These are phyloP conservation scores for Melanerpes aurifrons DNA, from an alignment of 2,113 vertebrate genomes.

Conservation along the genomic window DNA sequence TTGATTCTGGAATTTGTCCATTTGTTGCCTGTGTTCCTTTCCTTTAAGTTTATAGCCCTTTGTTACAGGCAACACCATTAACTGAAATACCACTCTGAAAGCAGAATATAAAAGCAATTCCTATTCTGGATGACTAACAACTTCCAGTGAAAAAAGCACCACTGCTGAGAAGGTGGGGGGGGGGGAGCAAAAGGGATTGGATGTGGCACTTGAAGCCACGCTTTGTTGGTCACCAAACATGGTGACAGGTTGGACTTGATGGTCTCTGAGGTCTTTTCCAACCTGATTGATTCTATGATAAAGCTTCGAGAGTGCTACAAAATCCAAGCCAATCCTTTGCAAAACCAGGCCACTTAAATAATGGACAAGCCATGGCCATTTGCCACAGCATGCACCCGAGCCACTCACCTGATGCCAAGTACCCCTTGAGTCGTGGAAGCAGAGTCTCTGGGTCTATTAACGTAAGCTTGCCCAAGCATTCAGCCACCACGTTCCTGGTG, in stretches of 20 bases:
- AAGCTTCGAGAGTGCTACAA: neutral
- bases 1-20: neutral
- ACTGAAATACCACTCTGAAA: neutral
- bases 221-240: too few species aligned
- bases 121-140: neutral
- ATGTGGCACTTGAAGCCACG: too few species aligned
- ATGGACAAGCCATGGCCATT: neutral
- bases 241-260: too few species aligned
- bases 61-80: neutral
- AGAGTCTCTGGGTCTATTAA: slow-evolving; percentile 97
- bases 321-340: neutral
- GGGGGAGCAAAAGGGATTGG: neutral
- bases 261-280: too few species aligned
- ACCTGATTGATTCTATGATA: neutral
- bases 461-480: slow-evolving; percentile 96
- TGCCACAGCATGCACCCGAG: neutral
- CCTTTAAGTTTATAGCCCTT: neutral
- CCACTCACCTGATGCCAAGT: slow-evolving; percentile 91
- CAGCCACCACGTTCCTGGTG: slow-evolving; percentile 96
- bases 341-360: neutral
- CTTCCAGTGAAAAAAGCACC: neutral
- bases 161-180: neutral
- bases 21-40: neutral
- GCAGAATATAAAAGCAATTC: neutral
- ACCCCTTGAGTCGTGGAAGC: slow-evolving; percentile 94